Percentiles rank a stretch among this genome's conserved stretches.
phyloP scores from a whole-genome alignment of 2,888 invertebrate species.

The Mechanitis mazaeus region DNA sequence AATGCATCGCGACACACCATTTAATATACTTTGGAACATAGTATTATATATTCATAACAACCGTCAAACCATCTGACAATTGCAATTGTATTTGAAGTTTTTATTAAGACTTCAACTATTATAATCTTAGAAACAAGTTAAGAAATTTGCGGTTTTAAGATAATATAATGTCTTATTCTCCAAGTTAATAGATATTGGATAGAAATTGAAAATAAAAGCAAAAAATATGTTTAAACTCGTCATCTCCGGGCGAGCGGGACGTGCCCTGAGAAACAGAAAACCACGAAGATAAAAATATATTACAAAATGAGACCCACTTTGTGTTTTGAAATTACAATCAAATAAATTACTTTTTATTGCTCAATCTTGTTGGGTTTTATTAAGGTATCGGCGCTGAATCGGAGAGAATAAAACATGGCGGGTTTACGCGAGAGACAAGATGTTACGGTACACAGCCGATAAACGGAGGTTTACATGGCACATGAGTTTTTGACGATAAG shows the following conservation, averaged over 20 bases:
- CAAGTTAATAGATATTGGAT: constrained; percentile 44
- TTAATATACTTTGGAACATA: constrained; percentile 16
- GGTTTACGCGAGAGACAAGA: constrained; percentile 68
- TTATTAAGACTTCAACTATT: no score
- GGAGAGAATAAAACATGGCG: constrained; percentile 72
- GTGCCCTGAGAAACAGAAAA: constrained; percentile 71
- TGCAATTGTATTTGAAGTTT: background rate
- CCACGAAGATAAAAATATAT: constrained; percentile 75
- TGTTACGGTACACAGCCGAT: constrained; percentile 55
- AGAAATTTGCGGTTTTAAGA: constrained; percentile 43
- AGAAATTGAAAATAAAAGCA: constrained; percentile 56
- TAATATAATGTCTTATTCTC: constrained; percentile 59
- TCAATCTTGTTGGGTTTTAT: constrained; percentile 77
- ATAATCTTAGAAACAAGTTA: constrained; percentile 13
- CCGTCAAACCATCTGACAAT: background rate
- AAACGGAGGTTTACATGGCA: constrained; percentile 61
- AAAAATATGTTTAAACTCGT: constrained; percentile 49
- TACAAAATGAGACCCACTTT: constrained; percentile 75
- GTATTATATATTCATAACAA: background rate
- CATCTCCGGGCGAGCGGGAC: constrained; percentile 56
- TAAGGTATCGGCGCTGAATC: constrained; percentile 73
- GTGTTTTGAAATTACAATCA: constrained; percentile 77
- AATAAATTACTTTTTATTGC: constrained; percentile 77
- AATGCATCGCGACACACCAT: constrained; percentile 61
- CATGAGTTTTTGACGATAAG: constrained; percentile 65